Base-by-base conservation (phyloP, 2,113 vertebrate species). In the Tylochromis polylepis region DNA sequence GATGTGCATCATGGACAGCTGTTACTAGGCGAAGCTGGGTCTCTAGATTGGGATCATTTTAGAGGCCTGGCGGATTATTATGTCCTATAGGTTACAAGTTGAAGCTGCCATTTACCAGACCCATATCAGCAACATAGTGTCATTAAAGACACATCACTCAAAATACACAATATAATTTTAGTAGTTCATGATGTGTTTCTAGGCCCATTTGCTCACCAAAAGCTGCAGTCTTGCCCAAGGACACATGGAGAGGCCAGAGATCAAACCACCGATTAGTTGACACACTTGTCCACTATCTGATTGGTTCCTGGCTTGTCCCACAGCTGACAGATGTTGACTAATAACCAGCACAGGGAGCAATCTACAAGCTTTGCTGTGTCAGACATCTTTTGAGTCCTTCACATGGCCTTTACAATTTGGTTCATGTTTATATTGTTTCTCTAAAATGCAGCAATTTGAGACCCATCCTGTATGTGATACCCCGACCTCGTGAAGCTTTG, bases 241-340 rank as follows among this genome's bases (percentile, higher is more conserved):
- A 77, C 72, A 77, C 16, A n/a, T 0, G 46, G 3, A 14, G 27
- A 31, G 46, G 43, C 27, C 46, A n/a, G 27, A 29, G 43, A 31
- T 77, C 46, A 77, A 77, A 31, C 16, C 16, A 14, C 46, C 16
- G 16, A 77, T 75, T 51, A 77, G 43, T 51, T 12, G 24, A 77
- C 43, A 51, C 43, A 11, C 65, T 72, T 72, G 65, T 72, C 65
- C 22, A 9, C 38, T 4, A 29, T 75, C 43, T 31, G 72, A 77
- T 31, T n/a, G 27, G 27, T 31, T 53, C 24, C 43, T 6, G 24
- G 79, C 11, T 59, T 43, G 18, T 55, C 29, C 46, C 49, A 22
- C 7, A 3, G 29, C n/a, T 15, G 0, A 3, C 0, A 16, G 77
- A 22, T 24, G 31, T 56, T 38, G 14, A 15, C 3, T 18, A 5